These are phyloP conservation scores for Synchiropus splendidus DNA, from an alignment of 2,113 vertebrate genomes.

Conservation along the genomic window DNA sequence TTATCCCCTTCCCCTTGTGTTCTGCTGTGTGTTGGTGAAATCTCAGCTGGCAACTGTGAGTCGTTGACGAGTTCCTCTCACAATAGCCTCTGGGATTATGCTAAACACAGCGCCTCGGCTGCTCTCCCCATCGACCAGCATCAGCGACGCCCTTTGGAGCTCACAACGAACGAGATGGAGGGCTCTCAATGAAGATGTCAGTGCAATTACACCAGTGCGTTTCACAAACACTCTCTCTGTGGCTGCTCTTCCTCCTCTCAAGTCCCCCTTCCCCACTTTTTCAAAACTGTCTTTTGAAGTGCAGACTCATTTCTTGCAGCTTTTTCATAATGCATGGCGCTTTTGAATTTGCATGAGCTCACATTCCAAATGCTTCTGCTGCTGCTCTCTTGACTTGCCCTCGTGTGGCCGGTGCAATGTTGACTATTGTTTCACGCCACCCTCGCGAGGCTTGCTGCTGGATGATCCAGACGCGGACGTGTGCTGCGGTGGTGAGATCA, in stretches of 20 bases:
- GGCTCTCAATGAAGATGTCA: constrained; percentile 63
- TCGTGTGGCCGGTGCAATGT: constrained; percentile 52
- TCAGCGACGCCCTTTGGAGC: constrained; percentile 51
- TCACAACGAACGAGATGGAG: constrained; percentile 45
- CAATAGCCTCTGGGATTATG: constrained; percentile 96
- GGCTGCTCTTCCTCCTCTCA: constrained; percentile 43
- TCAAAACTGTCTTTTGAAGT: constrained; percentile 51
- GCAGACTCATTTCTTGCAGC: constrained; percentile 47
- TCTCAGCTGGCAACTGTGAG: constrained; percentile 99
- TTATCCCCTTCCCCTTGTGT: constrained; percentile 31
- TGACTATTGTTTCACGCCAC: constrained; percentile 31
- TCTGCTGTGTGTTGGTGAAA: constrained; percentile 92
- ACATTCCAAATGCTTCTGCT: constrained; percentile 61
- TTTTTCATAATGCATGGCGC: constrained; percentile 55
- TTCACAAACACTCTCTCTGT: constrained; percentile 39
- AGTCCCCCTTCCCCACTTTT: constrained; percentile 33
- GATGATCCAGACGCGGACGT: constrained; percentile 3
- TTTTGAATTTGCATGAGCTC: constrained; percentile 60
- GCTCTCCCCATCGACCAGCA: constrained; percentile 59
- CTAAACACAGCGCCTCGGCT: constrained; percentile 84
- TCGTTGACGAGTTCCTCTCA: constrained; percentile 77
- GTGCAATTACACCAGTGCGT: constrained; percentile 54
- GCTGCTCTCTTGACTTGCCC: constrained; percentile 57
- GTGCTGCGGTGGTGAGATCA: constrained; percentile 3
- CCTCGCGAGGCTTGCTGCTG: constrained; percentile 19